Evolutionary conservation across 2,888 invertebrate genomes (phyloP).

Genomic region (Drosophila falleni): DNA sequence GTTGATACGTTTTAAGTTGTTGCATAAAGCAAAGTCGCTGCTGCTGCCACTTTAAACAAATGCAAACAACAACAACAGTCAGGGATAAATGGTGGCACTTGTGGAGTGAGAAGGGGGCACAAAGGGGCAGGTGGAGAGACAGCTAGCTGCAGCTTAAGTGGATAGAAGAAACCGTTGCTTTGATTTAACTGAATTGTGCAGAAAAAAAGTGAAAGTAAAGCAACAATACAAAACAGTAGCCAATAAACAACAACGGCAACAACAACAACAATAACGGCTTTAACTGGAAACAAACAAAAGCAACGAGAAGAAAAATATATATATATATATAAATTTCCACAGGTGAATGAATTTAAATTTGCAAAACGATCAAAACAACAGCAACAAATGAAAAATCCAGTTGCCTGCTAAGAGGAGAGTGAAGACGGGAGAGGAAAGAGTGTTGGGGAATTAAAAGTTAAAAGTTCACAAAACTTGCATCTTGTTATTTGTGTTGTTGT

Average conservation of each 20-base stretch:
- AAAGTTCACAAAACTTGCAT: conserved; percentile 66
- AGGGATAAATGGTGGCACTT: conserved; percentile 9
- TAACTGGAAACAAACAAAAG: conserved; percentile 45
- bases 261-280: conserved; percentile 34
- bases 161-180: conserved; percentile 75
- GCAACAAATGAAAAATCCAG: conserved; percentile 45
- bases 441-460: conserved; percentile 40
- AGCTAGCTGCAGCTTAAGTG: conserved; percentile 41
- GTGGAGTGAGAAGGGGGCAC: background rate
- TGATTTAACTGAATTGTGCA: conserved; percentile 56
- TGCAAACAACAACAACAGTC: conserved; percentile 31
- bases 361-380: conserved; percentile 42
- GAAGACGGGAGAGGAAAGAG: background rate
- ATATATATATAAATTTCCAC: conserved; percentile 62
- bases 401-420: conserved; percentile 24
- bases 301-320: conserved; percentile 36
- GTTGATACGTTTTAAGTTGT: conserved; percentile 74
- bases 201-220: conserved; percentile 76
- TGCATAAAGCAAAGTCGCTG: conserved; percentile 71
- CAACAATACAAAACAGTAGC: conserved; percentile 69
- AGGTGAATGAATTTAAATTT: conserved; percentile 79
- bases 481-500: conserved; percentile 26
- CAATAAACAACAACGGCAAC: conserved; percentile 63
- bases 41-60: conserved; percentile 59
- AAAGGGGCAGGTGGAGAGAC: background rate